Percentiles rank a stretch among this genome's conserved stretches.
phyloP scores from a whole-genome alignment of 2,797 vertebrate genomes.

The Pterois miles region DNA sequence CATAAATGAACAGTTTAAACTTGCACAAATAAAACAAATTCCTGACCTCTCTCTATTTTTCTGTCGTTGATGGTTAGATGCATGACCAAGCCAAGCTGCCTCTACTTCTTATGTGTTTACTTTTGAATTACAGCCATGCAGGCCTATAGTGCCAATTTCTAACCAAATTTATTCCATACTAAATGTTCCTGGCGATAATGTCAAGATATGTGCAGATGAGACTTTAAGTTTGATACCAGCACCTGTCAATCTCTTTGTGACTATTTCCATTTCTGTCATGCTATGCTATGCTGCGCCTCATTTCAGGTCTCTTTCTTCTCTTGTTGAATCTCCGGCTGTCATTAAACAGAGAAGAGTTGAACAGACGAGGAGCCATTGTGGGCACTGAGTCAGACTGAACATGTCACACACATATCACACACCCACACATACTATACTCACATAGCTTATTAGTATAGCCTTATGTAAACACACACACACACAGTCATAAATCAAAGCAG shows the following conservation, averaged over 20 bases:
- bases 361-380: conserved; percentile 23
- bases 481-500: conserved; percentile 45
- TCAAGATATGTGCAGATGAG: background rate
- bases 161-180: no score
- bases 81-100: no score
- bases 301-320: background rate
- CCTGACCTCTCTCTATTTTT: no score
- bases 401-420: background rate
- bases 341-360: conserved; percentile 5
- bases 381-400: conserved; percentile 5
- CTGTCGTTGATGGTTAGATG: no score
- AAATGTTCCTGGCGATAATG: background rate
- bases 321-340: background rate
- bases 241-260: background rate
- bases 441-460: conserved; percentile 2
- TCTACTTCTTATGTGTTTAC: no score
- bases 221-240: background rate
- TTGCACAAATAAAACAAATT: no score
- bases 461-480: conserved; percentile 2
- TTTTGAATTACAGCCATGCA: no score
- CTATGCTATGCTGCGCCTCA: background rate
- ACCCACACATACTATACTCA: background rate
- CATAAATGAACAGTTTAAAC: no score
- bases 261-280: background rate
- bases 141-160: no score